Evolutionary conservation across 2,797 vertebrate genomes (phyloP), one percentile per base, ranked within the genome.

Genomic region (Siniperca scherzeri): DNA sequence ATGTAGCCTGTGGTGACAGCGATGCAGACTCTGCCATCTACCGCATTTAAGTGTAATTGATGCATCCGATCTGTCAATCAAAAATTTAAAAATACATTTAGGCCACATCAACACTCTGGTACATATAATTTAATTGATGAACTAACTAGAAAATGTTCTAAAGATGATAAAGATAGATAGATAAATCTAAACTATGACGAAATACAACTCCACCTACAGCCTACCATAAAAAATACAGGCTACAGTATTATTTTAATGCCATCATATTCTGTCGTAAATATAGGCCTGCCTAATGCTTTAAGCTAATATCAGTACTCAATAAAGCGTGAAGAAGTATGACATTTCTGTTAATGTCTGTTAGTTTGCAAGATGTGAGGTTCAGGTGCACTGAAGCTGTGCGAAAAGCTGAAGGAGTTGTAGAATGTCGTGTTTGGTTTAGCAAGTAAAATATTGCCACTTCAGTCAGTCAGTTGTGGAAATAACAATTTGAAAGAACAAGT

Each of bases 21-120:
- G 8, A 21, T 21, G 66, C 56, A 82, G 85, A 91, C 73, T 74
- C 87, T 80, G 89, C 91, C 92, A 87, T 38, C 92, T 92, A 50
- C 62, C 33, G 91, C 36, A 59, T 52, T 38, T 16, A 67, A 25
- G 59, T 77, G 65, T 40, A 76, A 84, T 4, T 71, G 22, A 65
- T 22, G 5, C 16, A 12, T 27, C 16, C 1, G 0, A 8, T 5
- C 0, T 42, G 5, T 40, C 1, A 22, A 5, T 12, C 21, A 5
- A 33, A 30, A 50, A 46, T 10, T 30, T 21, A 52, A 44, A 42
- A 36, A 12, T 0, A 52, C 1, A n/a, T 13, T 0, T 19, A 2
- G 13, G 0, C 2, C 53, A 27, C 27, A 10, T 12, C 25, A 52
- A 17, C 0, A 1, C 1, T 9, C 1, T 69, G 3, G 2, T 30